Evolutionary conservation across 2,888 invertebrate species (phyloP).

Genomic region (Thymelicus lineola): DNA sequence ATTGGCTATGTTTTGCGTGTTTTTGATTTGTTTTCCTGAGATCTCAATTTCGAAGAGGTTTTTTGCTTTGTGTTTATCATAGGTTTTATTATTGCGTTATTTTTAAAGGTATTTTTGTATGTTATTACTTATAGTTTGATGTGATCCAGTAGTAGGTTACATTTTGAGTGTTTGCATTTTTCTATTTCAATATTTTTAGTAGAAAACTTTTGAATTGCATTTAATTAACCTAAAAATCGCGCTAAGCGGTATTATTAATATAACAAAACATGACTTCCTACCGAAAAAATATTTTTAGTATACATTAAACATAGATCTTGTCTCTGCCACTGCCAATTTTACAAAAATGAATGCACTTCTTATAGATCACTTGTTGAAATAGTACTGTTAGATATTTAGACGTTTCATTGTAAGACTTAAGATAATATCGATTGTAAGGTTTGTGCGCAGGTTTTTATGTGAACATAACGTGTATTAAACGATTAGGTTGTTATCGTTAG

Average conservation of each 20-base stretch:
- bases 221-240: neutral
- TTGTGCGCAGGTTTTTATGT: neutral
- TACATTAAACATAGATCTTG: neutral
- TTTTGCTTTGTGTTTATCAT: constrained; percentile 41
- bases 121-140: constrained; percentile 36
- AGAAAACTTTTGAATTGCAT: neutral
- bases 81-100: constrained; percentile 42
- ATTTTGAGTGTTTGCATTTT: neutral
- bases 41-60: constrained; percentile 58
- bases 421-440: neutral
- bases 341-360: neutral
- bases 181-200: constrained; percentile 1
- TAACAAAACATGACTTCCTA: neutral
- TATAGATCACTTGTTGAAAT: neutral
- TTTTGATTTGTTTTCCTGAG: constrained; percentile 50
- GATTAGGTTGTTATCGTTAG: constrained; percentile 1
- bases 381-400: neutral
- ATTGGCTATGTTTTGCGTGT: constrained; percentile 45
- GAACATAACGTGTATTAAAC: neutral
- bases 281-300: constrained; percentile 1
- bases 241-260: neutral
- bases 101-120: constrained; percentile 41
- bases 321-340: constrained; percentile 26
- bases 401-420: neutral
- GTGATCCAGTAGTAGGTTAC: neutral